A percentile compares a stretch with the other conserved stretches of the same genome.
These are phyloP conservation scores for Leucophenga varia DNA, from an alignment of 1,140 invertebrate genomes.

Conservation along the genomic window DNA sequence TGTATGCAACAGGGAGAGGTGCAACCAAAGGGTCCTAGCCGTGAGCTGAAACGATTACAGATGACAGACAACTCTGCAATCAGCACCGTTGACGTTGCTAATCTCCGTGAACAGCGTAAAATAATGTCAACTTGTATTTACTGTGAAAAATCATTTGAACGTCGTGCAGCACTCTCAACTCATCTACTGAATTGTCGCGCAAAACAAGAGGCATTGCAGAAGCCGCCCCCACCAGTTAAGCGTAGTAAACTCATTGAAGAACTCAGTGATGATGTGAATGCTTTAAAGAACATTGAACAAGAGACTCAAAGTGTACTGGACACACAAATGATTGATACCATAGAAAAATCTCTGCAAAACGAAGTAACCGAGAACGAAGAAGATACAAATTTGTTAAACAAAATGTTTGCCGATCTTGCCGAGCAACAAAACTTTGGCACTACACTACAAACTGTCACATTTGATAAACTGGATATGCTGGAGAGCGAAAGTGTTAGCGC, in stretches of 20 bases:
- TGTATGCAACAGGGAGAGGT: slow-evolving; percentile 42
- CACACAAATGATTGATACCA: slow-evolving; percentile 2
- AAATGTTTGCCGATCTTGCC: slow-evolving; percentile 38
- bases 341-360: no score
- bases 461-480: slow-evolving; percentile 30
- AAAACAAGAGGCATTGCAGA: slow-evolving; percentile 40
- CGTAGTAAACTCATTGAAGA: background rate
- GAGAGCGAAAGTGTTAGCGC: slow-evolving; percentile 31
- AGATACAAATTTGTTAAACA: slow-evolving; percentile 18
- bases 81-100: slow-evolving; percentile 27
- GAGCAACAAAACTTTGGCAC: slow-evolving; percentile 26
- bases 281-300: slow-evolving; percentile 5
- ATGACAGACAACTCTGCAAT: slow-evolving; percentile 19
- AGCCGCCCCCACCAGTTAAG: slow-evolving; percentile 14
- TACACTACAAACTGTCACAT: slow-evolving; percentile 35
- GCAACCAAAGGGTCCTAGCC: slow-evolving; percentile 39
- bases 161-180: slow-evolving; percentile 65
- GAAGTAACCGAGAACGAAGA: no score
- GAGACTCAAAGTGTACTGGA: no score
- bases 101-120: slow-evolving; percentile 31
- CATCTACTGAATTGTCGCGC: slow-evolving; percentile 64
- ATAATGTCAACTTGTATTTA: slow-evolving; percentile 61
- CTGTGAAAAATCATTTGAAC: slow-evolving; percentile 68
- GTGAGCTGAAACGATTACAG: slow-evolving; percentile 44
- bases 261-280: no score